Evolutionary conservation across 1,140 invertebrate species (phyloP), one percentile per base, ranked within the genome.

Genomic region (Temnothorax longispinosus): DNA sequence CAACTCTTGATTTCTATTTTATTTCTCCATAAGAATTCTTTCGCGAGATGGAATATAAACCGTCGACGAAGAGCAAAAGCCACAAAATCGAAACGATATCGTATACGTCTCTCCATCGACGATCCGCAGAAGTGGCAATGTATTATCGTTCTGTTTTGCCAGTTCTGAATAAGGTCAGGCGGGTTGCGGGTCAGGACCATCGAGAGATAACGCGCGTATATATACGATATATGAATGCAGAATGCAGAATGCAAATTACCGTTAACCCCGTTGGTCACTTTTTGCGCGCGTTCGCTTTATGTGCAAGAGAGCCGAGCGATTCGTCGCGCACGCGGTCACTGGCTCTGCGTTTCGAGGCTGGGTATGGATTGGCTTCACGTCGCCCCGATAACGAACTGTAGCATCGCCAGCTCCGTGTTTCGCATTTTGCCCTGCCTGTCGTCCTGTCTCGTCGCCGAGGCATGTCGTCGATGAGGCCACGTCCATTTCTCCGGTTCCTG

Each of bases 161-260:
- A 52, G 32, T 67, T n/a, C 62, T 18, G 32, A 65, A 65, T 6
- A 44, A 78, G 44, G 44, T 52, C 35, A 64, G 18, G 58, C 58
- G 60, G 44, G 41, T 56, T 69, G 35, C 64, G 44, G 41, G 7
- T 18, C 80, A 54, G 52, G 21, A 72, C 10, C 67, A 41, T 74
- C 41, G 67, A 58, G 69, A 84, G 80, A 75, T 84, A 76, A 75
- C n/a, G 72, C 56, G 86, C 32, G 50, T 64, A 52, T 27, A 52
- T 27, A 41, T 32, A 54, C 71, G 27, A 77, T 56, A 86, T 88
- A 89, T 58, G 15, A 21, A 75, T 84, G 74, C 65, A 60, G 13
- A n/a, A 74, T 82, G 77, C 65, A 60, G 76, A 91, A 92, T 92
- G 89, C 88, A 92, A 92, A 92, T 92, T 92, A 91, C 54, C 87